These are phyloP conservation scores for Amyelois transitella DNA, from an alignment of 1,140 invertebrate genomes.

Conservation along the genomic window DNA sequence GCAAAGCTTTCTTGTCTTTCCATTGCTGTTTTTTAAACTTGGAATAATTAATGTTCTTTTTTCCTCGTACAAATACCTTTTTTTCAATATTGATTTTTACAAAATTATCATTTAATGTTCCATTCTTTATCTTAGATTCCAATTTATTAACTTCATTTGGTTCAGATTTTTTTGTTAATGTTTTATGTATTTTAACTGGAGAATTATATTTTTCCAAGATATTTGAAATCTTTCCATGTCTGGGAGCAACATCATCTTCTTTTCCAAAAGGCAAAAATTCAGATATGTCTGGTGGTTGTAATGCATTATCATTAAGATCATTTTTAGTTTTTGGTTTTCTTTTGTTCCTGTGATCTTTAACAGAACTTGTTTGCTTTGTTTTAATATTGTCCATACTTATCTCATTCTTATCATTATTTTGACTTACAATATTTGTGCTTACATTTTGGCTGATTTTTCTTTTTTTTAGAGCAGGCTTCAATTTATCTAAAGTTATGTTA, in stretches of 20 bases:
- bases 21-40: slow-evolving; percentile 91
- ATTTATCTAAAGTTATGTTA: slow-evolving; percentile 39
- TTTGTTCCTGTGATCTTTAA: slow-evolving; percentile 15
- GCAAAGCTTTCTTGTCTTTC: slow-evolving; percentile 83
- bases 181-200: slow-evolving; percentile 6
- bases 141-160: slow-evolving; percentile 45
- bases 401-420: not conserved
- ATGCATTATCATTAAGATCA: slow-evolving; percentile 16
- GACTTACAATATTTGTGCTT: not conserved
- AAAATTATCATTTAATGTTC: slow-evolving; percentile 91
- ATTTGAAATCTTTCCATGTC: slow-evolving; percentile 44
- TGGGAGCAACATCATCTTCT: slow-evolving; percentile 42
- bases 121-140: slow-evolving; percentile 79
- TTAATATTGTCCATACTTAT: not conserved
- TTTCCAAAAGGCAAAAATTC: slow-evolving; percentile 61
- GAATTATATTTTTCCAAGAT: slow-evolving; percentile 34
- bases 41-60: slow-evolving; percentile 83
- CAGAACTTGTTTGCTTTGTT: slow-evolving; percentile 11
- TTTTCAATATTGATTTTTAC: slow-evolving; percentile 93
- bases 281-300: slow-evolving; percentile 45
- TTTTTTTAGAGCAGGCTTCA: slow-evolving; percentile 66
- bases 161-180: slow-evolving; percentile 9
- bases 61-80: slow-evolving; percentile 90
- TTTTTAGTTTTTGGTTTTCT: slow-evolving; percentile 15
- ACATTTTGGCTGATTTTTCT: slow-evolving; percentile 39